These are phyloP conservation scores for Acronicta psi DNA, from an alignment of 2,888 invertebrate genomes.

Conservation along the genomic window DNA sequence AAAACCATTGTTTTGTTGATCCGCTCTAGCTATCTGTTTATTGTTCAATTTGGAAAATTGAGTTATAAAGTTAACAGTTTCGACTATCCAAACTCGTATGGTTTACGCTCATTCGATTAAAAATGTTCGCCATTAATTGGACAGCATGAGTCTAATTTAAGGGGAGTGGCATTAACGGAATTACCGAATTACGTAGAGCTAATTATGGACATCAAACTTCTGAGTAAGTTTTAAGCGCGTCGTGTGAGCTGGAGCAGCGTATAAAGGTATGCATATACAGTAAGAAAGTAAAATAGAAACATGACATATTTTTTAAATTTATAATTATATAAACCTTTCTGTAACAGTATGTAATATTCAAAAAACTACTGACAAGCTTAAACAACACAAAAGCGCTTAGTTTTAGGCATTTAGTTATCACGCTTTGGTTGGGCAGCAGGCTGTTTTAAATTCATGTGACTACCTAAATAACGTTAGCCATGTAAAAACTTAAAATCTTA, in stretches of 20 bases:
- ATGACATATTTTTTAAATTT: too few relatives aligned
- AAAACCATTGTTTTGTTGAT: slow-evolving; percentile 31
- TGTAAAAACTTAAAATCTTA: too few relatives aligned
- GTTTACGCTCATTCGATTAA: slow-evolving; percentile 65
- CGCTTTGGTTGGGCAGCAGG: too few relatives aligned
- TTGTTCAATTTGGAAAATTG: slow-evolving; percentile 49
- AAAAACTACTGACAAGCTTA: too few relatives aligned
- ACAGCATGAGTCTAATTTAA: slow-evolving; percentile 67
- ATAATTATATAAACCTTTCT: too few relatives aligned
- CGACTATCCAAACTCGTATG: slow-evolving; percentile 43
- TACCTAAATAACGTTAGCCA: too few relatives aligned
- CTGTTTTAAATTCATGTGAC: too few relatives aligned
- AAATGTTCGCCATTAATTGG: slow-evolving; percentile 71
- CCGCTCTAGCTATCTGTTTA: slow-evolving; percentile 33
- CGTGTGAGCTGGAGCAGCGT: slow-evolving; percentile 53
- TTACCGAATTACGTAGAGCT: slow-evolving; percentile 76
- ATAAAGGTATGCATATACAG: slow-evolving; percentile 35
- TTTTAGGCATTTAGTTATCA: too few relatives aligned
- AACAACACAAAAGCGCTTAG: too few relatives aligned
- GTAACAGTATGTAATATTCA: too few relatives aligned
- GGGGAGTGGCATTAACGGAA: slow-evolving; percentile 72
- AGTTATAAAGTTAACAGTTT: slow-evolving; percentile 48
- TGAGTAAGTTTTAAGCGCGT: slow-evolving; percentile 69
- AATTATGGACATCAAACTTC: slow-evolving; percentile 81
- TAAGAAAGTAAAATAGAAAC: neutral